Evolutionary conservation across 2,888 invertebrate genomes (phyloP), one percentile per base, ranked within the genome.

Genomic region (Tachina lurida): DNA sequence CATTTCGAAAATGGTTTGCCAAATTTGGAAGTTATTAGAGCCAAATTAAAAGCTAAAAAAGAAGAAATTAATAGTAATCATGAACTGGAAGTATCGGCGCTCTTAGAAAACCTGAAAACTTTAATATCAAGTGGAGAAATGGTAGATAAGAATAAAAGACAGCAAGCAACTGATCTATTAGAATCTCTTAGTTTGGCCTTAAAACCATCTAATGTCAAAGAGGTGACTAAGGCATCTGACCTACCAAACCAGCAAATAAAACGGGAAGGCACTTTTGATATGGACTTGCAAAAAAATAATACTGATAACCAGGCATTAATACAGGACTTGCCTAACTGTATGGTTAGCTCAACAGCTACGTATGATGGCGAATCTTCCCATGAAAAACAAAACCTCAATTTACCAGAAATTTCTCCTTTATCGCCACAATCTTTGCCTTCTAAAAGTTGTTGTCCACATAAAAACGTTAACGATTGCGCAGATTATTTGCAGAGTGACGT

Each of bases 241-340:
- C 19, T 79, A 49, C 60, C 77, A 9, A 88, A 89, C 12, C 85
- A 87, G 60, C 80, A 88, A 0, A 89, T 90, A 45, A 77, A 88
- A 10, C 88, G 91, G 1, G 89, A 91, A 74, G 89, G 89, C 8
- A 91, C 90, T 1, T 91, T 91, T 74, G 89, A 90, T 68, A 76
- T 90, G 10, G 90, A 90, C 17, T 22, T 88, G 5, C 80, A 89
- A 70, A 88, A 87, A 41, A 75, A 76, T 2, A 73, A 84, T 3
- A 8, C 17, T 4, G 39, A 43, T 17, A 60, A 58, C 8, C 41
- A 74, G 12, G 60, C 77, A 8, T 60, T 63, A 12, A 54, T 39
- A 12, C 41, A 58, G 39, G 86, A 87, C 47, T 84, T 88, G n/a
- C 87, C 87, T 10, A 87, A 83, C 65, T 81, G 74, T 15, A 88